Conservation (phyloP, 2,888 invertebrate species). For the Drosophila peninsularis region DNA sequence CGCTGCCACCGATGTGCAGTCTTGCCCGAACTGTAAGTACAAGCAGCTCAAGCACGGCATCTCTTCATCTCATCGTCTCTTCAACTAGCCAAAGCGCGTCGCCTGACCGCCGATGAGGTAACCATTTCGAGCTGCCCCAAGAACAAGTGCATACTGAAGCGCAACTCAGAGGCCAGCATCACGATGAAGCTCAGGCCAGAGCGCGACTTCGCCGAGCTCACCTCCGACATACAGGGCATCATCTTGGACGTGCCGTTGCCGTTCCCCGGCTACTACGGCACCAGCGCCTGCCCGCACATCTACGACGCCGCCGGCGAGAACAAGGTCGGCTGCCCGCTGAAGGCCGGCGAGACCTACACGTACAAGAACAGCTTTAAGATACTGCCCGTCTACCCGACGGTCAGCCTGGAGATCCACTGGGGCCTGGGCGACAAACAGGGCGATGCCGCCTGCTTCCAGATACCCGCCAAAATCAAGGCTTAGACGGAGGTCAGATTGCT, state of each 20-base stretch:
- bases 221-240: conserved; percentile 87
- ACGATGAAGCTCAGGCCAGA: conserved; percentile 87
- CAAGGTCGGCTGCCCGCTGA: conserved; percentile 88
- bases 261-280: conserved; percentile 91
- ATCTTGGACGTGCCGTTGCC: conserved; percentile 88
- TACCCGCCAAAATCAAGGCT: conserved; percentile 88
- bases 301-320: conserved; percentile 87
- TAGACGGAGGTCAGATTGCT: conserved; percentile 30
- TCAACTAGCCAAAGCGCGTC: conserved; percentile 84
- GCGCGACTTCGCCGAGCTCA: conserved; percentile 86
- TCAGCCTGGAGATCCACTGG: conserved; percentile 88
- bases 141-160: conserved; percentile 88
- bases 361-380: conserved; percentile 89
- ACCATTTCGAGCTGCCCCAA: conserved; percentile 87
- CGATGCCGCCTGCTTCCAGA: conserved; percentile 88
- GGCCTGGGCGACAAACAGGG: conserved; percentile 85
- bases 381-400: conserved; percentile 85
- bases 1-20: conserved; percentile 70
- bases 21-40: conserved; percentile 77
- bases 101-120: conserved; percentile 85
- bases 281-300: conserved; percentile 88
- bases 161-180: conserved; percentile 86
- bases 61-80: too few relatives aligned
- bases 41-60: too few relatives aligned
- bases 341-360: conserved; percentile 88